A percentile compares a stretch with the other conserved stretches of the same genome.
These are phyloP conservation scores for Torymus auratus DNA, from an alignment of 2,888 invertebrate species.

Conservation along the genomic window DNA sequence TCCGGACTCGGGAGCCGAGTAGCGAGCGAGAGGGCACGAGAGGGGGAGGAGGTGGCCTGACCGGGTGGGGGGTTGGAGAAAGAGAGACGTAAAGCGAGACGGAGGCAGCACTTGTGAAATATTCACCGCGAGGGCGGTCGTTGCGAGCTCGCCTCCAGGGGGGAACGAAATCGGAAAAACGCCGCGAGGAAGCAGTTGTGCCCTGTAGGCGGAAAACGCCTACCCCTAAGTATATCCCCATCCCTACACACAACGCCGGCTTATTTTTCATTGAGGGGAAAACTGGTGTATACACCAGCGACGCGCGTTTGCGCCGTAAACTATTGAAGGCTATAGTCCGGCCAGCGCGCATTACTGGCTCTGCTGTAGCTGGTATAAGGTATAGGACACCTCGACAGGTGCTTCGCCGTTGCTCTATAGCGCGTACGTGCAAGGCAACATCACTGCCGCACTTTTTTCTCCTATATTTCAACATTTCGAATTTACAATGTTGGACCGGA, in stretches of 20 bases:
- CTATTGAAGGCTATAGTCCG: conserved; percentile 16
- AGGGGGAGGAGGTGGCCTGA: background rate
- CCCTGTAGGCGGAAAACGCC: background rate
- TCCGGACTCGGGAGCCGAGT: background rate
- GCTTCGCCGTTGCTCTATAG: too few relatives aligned
- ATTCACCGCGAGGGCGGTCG: conserved; percentile 60
- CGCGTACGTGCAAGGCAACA: too few relatives aligned
- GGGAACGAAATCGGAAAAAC: conserved; percentile 39
- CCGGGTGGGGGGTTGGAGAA: conserved; percentile 27
- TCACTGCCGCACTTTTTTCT: too few relatives aligned
- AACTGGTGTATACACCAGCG: too few relatives aligned
- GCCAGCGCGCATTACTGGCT: too few relatives aligned
- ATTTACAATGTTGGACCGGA: too few relatives aligned
- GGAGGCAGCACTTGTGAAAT: conserved; percentile 58
- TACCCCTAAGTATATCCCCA: background rate
- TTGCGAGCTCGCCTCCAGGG: conserved; percentile 48
- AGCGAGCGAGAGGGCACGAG: background rate
- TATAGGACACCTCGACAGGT: too few relatives aligned
- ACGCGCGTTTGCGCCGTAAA: conserved; percentile 15
- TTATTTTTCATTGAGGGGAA: conserved; percentile 35
- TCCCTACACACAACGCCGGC: background rate
- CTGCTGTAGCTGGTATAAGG: too few relatives aligned
- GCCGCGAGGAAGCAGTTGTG: background rate
- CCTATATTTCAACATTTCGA: too few relatives aligned
- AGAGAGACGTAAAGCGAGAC: conserved; percentile 49